phyloP scores from a whole-genome alignment of 1,140 invertebrate genomes.

The Plutomurus gul region DNA sequence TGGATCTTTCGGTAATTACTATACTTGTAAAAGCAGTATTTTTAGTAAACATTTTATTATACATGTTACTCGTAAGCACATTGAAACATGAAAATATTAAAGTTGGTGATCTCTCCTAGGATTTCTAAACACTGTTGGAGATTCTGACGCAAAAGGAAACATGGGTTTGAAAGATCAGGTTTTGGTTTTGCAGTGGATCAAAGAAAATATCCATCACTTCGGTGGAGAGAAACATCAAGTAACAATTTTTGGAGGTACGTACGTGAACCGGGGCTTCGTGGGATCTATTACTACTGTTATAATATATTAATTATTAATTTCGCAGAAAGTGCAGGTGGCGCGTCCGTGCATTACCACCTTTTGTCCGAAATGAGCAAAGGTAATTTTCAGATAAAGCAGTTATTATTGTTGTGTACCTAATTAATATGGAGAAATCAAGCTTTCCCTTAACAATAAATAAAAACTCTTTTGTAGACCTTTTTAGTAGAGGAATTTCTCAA shows the following conservation, averaged over 20 bases:
- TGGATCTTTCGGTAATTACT: slow-evolving; percentile 40
- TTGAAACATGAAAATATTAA: not conserved
- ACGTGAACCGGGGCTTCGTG: not conserved
- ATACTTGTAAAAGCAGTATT: not conserved
- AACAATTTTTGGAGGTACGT: slow-evolving; percentile 63
- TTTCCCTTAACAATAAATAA: too few species aligned
- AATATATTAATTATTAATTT: too few species aligned
- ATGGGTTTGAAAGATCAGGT: slow-evolving; percentile 42
- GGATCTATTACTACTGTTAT: not conserved
- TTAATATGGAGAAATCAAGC: too few species aligned
- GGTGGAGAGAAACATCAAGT: slow-evolving; percentile 82
- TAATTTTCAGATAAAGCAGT: not conserved
- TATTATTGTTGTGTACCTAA: not conserved
- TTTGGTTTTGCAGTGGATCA: slow-evolving; percentile 59
- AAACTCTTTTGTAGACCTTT: slow-evolving; percentile 12
- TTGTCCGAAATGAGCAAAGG: slow-evolving; percentile 42
- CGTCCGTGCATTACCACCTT: slow-evolving; percentile 46
- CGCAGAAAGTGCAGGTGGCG: not conserved
- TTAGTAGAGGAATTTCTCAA: slow-evolving; percentile 56
- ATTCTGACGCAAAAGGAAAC: slow-evolving; percentile 27
- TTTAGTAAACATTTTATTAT: too few species aligned
- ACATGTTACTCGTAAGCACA: too few species aligned
- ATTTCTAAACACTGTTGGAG: slow-evolving; percentile 34
- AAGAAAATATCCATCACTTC: slow-evolving; percentile 80
- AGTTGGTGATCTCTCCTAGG: not conserved